phyloP scores from a whole-genome alignment of 1,140 invertebrate genomes.

The Drosophila pachea region DNA sequence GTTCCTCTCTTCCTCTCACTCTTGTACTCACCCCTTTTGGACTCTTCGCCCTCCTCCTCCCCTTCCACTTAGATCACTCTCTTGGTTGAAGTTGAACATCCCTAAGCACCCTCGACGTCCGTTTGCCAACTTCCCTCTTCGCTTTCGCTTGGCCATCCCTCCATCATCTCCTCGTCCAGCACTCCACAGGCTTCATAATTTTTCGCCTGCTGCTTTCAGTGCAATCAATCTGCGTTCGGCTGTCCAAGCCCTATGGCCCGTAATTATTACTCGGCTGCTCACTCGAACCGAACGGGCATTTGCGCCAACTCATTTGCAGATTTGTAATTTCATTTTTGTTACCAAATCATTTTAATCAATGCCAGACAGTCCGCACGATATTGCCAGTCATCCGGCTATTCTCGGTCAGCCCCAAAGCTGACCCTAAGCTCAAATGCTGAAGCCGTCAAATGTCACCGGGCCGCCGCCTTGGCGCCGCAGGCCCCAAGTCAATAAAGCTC shows the following conservation, averaged over 20 bases:
- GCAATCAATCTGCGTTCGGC: background rate
- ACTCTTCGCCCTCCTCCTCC: too few relatives aligned
- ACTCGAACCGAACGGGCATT: constrained; percentile 29
- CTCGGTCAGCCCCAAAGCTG: constrained; percentile 14
- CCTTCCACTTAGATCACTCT: too few relatives aligned
- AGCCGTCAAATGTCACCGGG: constrained; percentile 6
- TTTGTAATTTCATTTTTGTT: constrained; percentile 30
- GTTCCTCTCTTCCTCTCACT: too few relatives aligned
- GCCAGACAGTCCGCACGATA: constrained; percentile 39
- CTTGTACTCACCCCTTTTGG: too few relatives aligned
- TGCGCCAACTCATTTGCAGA: constrained; percentile 47
- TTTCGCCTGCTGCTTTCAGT: background rate
- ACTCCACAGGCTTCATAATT: too few relatives aligned
- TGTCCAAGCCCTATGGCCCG: background rate
- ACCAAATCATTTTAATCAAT: constrained; percentile 57
- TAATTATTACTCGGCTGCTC: background rate
- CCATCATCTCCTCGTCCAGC: too few relatives aligned
- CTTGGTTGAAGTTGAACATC: too few relatives aligned
- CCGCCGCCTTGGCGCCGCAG: constrained; percentile 24
- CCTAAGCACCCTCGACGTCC: too few relatives aligned
- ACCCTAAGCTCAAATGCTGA: background rate
- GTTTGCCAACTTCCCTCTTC: too few relatives aligned
- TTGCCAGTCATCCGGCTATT: constrained; percentile 41
- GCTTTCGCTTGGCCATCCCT: too few relatives aligned
- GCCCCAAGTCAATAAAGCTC: constrained; percentile 28